Conservation (phyloP, 2,113 vertebrate genomes). For the Anguilla rostrata region DNA sequence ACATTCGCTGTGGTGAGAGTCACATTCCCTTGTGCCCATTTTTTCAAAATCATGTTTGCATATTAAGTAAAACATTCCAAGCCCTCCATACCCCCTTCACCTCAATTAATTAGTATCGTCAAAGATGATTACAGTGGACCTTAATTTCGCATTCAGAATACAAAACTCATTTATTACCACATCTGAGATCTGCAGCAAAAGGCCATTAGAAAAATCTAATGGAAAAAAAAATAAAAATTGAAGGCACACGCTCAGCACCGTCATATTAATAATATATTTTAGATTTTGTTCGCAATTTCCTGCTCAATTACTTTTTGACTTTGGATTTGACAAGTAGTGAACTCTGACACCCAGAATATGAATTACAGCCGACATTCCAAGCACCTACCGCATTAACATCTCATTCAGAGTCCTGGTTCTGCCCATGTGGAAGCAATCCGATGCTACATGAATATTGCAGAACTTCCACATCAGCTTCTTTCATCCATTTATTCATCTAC, state of each 20-base stretch:
- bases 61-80: conserved; percentile 16
- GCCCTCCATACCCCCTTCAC: conserved; percentile 17
- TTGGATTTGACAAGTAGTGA: conserved; percentile 30
- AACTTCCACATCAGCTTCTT: neutral
- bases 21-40: neutral
- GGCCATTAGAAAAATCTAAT: conserved; percentile 23
- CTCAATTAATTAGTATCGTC: conserved; percentile 27
- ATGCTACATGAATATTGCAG: neutral
- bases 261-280: conserved; percentile 27
- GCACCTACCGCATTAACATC: conserved; percentile 11
- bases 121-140: conserved; percentile 18
- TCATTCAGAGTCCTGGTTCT: conserved; percentile 5
- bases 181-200: conserved; percentile 20
- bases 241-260: neutral
- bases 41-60: conserved; percentile 16
- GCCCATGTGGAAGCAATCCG: conserved; percentile 7
- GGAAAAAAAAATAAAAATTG: conserved; percentile 14
- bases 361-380: conserved; percentile 29
- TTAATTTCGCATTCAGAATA: conserved; percentile 32
- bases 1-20: no score
- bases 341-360: conserved; percentile 29
- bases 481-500: conserved; percentile 5
- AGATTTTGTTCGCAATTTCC: conserved; percentile 29
- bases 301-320: conserved; percentile 33
- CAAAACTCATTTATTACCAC: conserved; percentile 33